Evolutionary conservation across 2,888 invertebrate genomes (phyloP).

Genomic region (Amphipyra berbera): DNA sequence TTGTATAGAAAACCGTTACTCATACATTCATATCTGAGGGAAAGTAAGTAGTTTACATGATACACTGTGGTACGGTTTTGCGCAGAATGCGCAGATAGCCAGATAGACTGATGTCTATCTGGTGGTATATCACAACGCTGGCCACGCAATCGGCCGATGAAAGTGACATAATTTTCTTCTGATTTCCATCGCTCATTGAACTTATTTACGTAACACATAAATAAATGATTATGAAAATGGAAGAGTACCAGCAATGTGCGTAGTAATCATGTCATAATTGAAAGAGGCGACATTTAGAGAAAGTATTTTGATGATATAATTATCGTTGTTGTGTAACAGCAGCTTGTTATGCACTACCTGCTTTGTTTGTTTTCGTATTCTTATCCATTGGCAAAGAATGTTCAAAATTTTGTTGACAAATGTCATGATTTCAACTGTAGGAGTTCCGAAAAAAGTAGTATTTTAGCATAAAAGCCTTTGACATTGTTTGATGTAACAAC

Average conservation of each 20-base stretch:
- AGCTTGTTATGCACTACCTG: slow-evolving; percentile 6
- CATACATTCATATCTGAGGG: slow-evolving; percentile 30
- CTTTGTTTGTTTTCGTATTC: too few relatives aligned
- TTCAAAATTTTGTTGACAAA: too few relatives aligned
- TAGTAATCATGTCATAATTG: slow-evolving; percentile 11
- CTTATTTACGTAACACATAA: slow-evolving; percentile 35
- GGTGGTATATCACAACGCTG: slow-evolving; percentile 11
- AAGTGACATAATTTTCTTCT: slow-evolving; percentile 43
- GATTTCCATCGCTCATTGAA: slow-evolving; percentile 26
- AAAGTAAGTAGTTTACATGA: slow-evolving; percentile 44
- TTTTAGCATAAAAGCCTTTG: too few relatives aligned
- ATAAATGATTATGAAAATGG: slow-evolving; percentile 25
- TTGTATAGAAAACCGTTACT: slow-evolving; percentile 22
- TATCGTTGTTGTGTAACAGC: slow-evolving; percentile 34
- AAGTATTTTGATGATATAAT: slow-evolving; percentile 39
- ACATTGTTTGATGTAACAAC: not conserved
- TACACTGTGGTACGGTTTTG: slow-evolving; percentile 28
- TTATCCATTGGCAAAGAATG: too few relatives aligned
- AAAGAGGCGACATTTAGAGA: slow-evolving; percentile 33
- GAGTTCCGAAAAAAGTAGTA: too few relatives aligned
- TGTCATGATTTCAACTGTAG: too few relatives aligned
- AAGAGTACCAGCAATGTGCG: slow-evolving; percentile 10
- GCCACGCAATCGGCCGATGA: slow-evolving; percentile 38
- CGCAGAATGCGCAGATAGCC: slow-evolving; percentile 5
- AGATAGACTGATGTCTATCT: too few relatives aligned